Evolutionary conservation across 2,797 vertebrate species (phyloP).

Genomic region (Chloroceryle amazona): DNA sequence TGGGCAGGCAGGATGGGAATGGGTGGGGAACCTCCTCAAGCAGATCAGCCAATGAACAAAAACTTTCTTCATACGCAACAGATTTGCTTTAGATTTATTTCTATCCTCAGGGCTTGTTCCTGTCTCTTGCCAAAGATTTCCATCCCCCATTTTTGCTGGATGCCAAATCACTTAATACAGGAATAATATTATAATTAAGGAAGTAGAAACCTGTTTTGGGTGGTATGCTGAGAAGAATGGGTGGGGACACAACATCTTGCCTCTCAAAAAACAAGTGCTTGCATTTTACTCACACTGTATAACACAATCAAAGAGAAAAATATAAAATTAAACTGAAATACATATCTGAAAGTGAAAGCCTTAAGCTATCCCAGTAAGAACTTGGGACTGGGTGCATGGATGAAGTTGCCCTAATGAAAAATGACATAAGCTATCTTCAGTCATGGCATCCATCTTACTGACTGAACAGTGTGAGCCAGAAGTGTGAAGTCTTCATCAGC

Average conservation of each 20-base stretch:
- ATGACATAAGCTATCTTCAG: neutral
- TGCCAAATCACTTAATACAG: slow-evolving; percentile 8
- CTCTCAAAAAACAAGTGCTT: neutral
- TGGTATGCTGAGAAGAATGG: neutral
- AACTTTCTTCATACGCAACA: slow-evolving; percentile 16
- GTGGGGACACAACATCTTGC: neutral
- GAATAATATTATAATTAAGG: slow-evolving; percentile 14
- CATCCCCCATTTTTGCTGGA: neutral
- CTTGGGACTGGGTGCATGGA: neutral
- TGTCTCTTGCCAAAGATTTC: neutral
- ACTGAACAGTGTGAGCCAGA: neutral
- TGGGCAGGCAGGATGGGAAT: neutral
- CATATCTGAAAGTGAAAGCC: neutral
- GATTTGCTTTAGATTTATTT: neutral
- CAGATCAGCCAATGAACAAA: slow-evolving; percentile 27
- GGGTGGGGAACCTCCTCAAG: neutral
- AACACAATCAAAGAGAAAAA: neutral
- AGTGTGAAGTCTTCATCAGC: accelerated
- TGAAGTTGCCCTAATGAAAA: neutral
- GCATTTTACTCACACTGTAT: neutral
- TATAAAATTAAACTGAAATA: neutral
- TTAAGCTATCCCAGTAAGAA: neutral
- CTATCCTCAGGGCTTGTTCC: neutral
- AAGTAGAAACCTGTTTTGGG: neutral
- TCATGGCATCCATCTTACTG: neutral